phyloP scores from a whole-genome alignment of 2,797 vertebrate genomes.

The Premnoplex brunnescens region DNA sequence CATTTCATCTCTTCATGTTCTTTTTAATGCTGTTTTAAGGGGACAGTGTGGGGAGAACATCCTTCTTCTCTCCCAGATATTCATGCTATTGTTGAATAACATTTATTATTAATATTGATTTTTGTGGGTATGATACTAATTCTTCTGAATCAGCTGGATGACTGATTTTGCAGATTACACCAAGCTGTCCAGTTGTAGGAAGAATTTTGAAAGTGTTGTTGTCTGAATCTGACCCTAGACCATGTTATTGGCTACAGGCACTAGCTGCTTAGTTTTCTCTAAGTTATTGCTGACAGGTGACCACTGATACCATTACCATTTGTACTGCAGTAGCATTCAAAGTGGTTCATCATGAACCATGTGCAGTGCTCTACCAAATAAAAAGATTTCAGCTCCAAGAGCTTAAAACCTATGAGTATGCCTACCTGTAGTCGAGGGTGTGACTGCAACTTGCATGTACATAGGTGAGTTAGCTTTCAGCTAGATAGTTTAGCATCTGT shows the following conservation, averaged over 20 bases:
- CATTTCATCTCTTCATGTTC: neutral
- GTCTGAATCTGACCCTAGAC: neutral
- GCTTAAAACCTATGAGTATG: neutral
- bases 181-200: neutral
- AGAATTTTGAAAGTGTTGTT: neutral
- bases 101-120: neutral
- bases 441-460: neutral
- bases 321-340: neutral
- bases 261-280: neutral
- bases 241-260: neutral
- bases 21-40: neutral
- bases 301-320: neutral
- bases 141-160: neutral
- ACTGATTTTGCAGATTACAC: neutral
- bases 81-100: neutral
- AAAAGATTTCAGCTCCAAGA: neutral
- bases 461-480: neutral
- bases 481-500: neutral
- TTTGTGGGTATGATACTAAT: neutral
- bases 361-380: neutral
- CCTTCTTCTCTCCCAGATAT: neutral
- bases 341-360: neutral
- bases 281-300: neutral
- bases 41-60: neutral
- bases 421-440: neutral